Percentiles rank a stretch among this genome's conserved stretches.
These are phyloP conservation scores for Alaudala cheleensis DNA, from an alignment of 2,113 vertebrate genomes.

Conservation along the genomic window DNA sequence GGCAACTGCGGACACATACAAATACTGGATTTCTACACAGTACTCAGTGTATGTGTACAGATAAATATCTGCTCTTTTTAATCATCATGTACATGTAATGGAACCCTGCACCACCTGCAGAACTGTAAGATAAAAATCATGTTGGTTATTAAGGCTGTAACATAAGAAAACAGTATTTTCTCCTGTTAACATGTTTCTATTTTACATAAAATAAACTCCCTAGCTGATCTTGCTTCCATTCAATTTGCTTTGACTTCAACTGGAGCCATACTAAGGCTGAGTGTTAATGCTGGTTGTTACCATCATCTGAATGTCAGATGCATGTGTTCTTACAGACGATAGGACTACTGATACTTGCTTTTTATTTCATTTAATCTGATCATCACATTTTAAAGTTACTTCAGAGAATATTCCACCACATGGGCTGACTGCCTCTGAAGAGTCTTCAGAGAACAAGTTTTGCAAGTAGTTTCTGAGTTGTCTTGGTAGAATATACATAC, in stretches of 20 bases:
- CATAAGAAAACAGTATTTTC: constrained; percentile 55
- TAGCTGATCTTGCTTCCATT: constrained; percentile 6
- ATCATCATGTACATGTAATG: constrained; percentile 22
- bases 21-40: neutral
- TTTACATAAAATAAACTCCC: constrained; percentile 63
- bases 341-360: neutral
- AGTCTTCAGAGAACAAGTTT: neutral
- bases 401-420: neutral
- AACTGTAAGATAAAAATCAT: constrained; percentile 43
- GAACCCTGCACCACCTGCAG: neutral
- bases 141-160: constrained; percentile 56
- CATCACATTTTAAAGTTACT: neutral
- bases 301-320: neutral
- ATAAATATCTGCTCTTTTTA: constrained; percentile 17
- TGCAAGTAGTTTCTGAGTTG: neutral
- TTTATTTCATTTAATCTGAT: neutral
- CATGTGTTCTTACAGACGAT: neutral
- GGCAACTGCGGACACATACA: neutral
- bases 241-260: neutral
- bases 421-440: neutral
- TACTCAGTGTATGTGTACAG: neutral
- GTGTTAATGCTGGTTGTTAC: neutral
- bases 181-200: constrained; percentile 58
- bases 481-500: neutral
- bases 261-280: neutral